phyloP scores from a whole-genome alignment of 2,113 vertebrate genomes.

The Caracal caracal region DNA sequence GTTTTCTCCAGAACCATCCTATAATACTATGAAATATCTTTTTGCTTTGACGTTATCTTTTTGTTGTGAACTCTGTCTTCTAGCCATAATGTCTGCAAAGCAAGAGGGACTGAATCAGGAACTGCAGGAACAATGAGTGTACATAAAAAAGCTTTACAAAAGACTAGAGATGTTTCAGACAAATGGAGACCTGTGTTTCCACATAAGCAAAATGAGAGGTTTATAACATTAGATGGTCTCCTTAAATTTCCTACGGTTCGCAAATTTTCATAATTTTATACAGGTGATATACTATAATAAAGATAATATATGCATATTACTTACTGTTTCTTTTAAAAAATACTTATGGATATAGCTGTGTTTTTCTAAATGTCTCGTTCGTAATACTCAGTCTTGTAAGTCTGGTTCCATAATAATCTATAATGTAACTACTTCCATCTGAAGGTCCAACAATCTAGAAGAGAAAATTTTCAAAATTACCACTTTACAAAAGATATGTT shows the following conservation, averaged over 20 bases:
- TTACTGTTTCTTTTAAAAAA: slow-evolving; percentile 68
- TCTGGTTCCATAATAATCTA: slow-evolving; percentile 98
- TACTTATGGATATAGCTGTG: slow-evolving; percentile 91
- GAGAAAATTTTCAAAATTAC: slow-evolving; percentile 70
- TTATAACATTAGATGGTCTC: background rate
- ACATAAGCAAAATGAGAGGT: background rate
- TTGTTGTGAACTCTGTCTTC: background rate
- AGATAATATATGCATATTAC: background rate
- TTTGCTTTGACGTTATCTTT: background rate
- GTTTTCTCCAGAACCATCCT: background rate
- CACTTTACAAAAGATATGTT: slow-evolving; percentile 46
- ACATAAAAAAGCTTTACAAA: background rate
- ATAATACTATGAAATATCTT: background rate
- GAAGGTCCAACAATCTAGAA: slow-evolving; percentile 96
- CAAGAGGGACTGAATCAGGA: background rate
- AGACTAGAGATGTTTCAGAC: background rate
- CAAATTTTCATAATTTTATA: background rate
- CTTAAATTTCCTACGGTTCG: background rate
- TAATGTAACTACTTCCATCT: slow-evolving; percentile 97
- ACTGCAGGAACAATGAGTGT: background rate
- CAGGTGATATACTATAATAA: slow-evolving; percentile 32
- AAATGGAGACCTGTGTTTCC: background rate
- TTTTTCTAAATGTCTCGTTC: slow-evolving; percentile 97
- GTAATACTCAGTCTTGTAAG: slow-evolving; percentile 94
- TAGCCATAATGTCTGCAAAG: background rate